These are phyloP conservation scores for Rhinoderma darwinii DNA, from an alignment of 2,113 vertebrate species.

Conservation along the genomic window DNA sequence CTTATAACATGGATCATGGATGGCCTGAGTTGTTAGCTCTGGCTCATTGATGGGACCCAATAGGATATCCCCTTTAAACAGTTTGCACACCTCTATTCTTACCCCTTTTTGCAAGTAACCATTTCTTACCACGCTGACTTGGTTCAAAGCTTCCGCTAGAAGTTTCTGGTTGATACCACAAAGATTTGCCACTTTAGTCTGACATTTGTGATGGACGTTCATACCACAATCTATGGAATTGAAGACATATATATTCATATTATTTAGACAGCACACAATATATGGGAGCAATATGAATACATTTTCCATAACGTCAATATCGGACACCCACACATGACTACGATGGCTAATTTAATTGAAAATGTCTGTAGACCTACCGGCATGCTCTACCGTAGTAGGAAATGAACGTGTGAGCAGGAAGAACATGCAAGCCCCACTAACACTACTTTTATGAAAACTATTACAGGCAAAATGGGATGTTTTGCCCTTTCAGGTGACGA, in stretches of 20 bases:
- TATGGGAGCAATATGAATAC: neutral
- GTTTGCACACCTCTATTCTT: neutral
- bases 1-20: too few relatives aligned
- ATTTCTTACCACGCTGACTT: conserved; percentile 90
- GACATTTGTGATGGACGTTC: conserved; percentile 98
- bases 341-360: neutral
- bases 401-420: too few relatives aligned
- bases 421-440: neutral
- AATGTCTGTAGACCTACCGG: too few relatives aligned
- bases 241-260: neutral
- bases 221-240: conserved; percentile 84
- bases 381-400: too few relatives aligned
- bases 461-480: neutral
- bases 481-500: too few relatives aligned
- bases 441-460: neutral
- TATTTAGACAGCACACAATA: neutral
- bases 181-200: conserved; percentile 95
- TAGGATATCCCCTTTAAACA: neutral
- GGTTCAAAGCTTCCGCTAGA: conserved; percentile 92
- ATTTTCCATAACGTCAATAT: neutral
- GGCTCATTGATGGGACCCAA: too few relatives aligned
- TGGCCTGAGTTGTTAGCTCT: too few relatives aligned
- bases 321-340: neutral
- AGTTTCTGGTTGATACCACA: conserved; percentile 99
- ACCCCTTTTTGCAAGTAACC: neutral